phyloP scores from a whole-genome alignment of 2,113 vertebrate genomes.

The Clinocottus analis region DNA sequence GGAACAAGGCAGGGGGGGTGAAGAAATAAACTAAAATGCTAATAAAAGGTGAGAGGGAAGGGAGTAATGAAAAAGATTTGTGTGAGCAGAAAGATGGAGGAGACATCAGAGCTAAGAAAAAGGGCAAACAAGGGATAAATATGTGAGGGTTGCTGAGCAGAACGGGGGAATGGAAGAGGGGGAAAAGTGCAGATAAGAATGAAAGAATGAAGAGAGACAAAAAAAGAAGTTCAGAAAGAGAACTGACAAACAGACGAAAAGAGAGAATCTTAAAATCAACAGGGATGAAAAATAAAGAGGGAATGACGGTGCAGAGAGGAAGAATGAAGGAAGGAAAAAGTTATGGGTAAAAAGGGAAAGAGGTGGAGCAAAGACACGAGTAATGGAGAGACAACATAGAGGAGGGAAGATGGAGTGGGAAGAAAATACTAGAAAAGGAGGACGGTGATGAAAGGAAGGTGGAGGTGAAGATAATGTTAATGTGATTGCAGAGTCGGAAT shows the following conservation, averaged over 20 bases:
- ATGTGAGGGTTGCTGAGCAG: neutral
- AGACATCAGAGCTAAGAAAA: neutral
- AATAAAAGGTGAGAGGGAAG: neutral
- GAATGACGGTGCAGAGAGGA: neutral
- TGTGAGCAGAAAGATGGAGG: neutral
- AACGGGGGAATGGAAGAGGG: neutral
- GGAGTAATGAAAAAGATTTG: neutral
- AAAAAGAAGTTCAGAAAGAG: neutral
- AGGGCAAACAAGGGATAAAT: neutral
- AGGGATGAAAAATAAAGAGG: neutral
- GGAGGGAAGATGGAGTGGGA: neutral
- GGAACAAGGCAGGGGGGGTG: neutral
- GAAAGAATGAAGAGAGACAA: too few species aligned
- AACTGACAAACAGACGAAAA: neutral
- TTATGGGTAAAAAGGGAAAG: neutral
- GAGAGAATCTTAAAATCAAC: too few species aligned
- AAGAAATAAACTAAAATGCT: neutral
- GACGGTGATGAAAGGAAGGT: neutral
- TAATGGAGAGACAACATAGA: conserved; percentile 1
- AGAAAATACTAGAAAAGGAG: conserved; percentile 1
- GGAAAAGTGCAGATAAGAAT: neutral
- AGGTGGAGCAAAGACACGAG: neutral
- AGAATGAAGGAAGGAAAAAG: neutral
- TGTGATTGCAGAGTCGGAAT: neutral
- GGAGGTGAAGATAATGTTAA: neutral